These are phyloP conservation scores for Hoplodrina ambigua DNA, from an alignment of 2,888 invertebrate genomes.

Conservation along the genomic window DNA sequence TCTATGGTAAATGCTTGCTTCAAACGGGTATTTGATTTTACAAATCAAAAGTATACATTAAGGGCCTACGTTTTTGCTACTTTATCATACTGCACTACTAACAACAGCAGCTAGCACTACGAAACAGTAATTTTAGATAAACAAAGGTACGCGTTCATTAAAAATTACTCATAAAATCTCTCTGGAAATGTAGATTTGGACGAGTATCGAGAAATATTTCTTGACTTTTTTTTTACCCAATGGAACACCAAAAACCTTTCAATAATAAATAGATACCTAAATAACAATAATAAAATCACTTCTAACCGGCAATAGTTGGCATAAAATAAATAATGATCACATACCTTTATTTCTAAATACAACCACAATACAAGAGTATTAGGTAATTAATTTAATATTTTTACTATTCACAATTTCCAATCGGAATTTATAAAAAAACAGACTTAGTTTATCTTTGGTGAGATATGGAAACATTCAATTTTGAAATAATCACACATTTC, in stretches of 20 bases:
- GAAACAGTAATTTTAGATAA: constrained; percentile 15
- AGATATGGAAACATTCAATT: constrained; percentile 94
- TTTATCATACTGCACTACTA: constrained; percentile 21
- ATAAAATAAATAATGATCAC: constrained; percentile 36
- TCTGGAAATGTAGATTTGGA: constrained; percentile 10
- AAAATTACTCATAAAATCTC: constrained; percentile 2
- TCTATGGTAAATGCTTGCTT: constrained; percentile 45
- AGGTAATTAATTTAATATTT: constrained; percentile 26
- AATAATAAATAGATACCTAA: constrained; percentile 26
- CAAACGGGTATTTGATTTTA: constrained; percentile 34
- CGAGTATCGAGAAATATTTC: not conserved
- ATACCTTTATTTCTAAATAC: constrained; percentile 50
- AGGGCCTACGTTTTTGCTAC: constrained; percentile 34
- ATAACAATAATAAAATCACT: constrained; percentile 9
- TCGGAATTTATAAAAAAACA: constrained; percentile 56
- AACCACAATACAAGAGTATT: constrained; percentile 53
- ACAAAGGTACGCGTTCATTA: constrained; percentile 44
- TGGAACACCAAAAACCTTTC: not conserved
- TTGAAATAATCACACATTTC: constrained; percentile 98
- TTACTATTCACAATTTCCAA: constrained; percentile 49
- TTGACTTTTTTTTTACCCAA: too few relatives aligned
- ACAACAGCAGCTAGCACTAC: constrained; percentile 35
- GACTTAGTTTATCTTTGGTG: constrained; percentile 83
- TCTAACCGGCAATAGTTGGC: constrained; percentile 13
- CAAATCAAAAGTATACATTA: constrained; percentile 40